A percentile compares a stretch with the other conserved stretches of the same genome.
These are phyloP conservation scores for Scophthalmus maximus DNA, from an alignment of 2,113 vertebrate genomes.

Conservation along the genomic window DNA sequence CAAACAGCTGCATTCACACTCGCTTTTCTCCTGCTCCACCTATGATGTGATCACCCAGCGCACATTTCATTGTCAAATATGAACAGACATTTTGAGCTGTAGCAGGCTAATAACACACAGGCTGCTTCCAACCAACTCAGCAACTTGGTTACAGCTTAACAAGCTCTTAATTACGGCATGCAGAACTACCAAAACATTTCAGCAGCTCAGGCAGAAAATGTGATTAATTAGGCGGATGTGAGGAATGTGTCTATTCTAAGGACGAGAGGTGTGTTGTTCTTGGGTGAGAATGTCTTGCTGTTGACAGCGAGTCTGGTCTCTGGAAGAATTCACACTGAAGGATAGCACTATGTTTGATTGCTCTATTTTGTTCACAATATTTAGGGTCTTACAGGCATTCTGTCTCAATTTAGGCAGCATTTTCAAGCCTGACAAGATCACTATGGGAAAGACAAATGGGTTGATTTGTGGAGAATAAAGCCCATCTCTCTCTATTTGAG, in stretches of 20 bases:
- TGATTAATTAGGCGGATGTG: conserved; percentile 70
- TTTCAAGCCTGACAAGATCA: conserved; percentile 65
- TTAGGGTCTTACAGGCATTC: conserved; percentile 59
- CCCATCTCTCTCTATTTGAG: conserved; percentile 57
- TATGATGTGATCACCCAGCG: conserved; percentile 15
- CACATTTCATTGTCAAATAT: conserved; percentile 15
- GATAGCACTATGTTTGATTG: conserved; percentile 20
- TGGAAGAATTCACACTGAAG: conserved; percentile 29
- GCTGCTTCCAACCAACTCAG: conserved; percentile 55
- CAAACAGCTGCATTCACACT: conserved; percentile 1
- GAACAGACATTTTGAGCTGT: conserved; percentile 31
- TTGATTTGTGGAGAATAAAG: conserved; percentile 65
- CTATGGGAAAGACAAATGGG: conserved; percentile 65
- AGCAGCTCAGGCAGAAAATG: conserved; percentile 69
- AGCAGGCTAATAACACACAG: conserved; percentile 61
- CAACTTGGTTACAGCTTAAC: conserved; percentile 69
- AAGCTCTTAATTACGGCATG: conserved; percentile 71
- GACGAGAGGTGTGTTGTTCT: conserved; percentile 52
- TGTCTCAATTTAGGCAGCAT: conserved; percentile 66
- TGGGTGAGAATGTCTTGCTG: conserved; percentile 49
- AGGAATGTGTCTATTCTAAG: conserved; percentile 61
- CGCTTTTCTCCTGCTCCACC: conserved; percentile 16
- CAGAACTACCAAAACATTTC: conserved; percentile 66
- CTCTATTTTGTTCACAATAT: conserved; percentile 53
- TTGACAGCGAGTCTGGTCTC: conserved; percentile 7